Evolutionary conservation across 2,113 vertebrate species (phyloP).

Genomic region (Nannospalax galili): DNA sequence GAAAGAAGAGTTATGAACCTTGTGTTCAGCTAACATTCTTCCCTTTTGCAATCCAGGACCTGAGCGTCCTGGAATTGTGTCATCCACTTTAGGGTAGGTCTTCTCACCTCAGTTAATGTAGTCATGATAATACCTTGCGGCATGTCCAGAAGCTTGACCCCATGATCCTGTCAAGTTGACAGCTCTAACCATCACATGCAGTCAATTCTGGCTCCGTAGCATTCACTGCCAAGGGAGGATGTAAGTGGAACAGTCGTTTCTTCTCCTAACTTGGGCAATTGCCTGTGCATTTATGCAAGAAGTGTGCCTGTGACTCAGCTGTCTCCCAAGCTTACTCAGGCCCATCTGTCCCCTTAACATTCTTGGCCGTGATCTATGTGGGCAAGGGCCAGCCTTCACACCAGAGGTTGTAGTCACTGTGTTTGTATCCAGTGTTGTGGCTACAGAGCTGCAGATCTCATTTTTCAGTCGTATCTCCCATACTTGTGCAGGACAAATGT

Average conservation of each 20-base stretch:
- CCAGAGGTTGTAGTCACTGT: background rate
- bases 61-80: background rate
- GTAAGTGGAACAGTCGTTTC: background rate
- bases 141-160: no score
- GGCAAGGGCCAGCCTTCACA: background rate
- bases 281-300: background rate
- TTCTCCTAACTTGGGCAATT: background rate
- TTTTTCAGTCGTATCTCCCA: background rate
- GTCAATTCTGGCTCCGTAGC: no score
- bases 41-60: background rate
- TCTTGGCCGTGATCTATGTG: background rate
- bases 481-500: background rate
- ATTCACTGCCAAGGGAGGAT: background rate
- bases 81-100: background rate
- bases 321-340: background rate
- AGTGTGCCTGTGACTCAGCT: background rate
- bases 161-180: background rate
- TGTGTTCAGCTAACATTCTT: background rate
- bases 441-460: background rate
- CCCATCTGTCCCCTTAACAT: background rate
- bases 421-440: background rate
- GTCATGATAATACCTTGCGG: background rate
- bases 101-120: background rate
- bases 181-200: background rate
- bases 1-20: background rate